Evolutionary conservation across 2,113 vertebrate genomes (phyloP).

Genomic region (Shinisaurus crocodilurus): DNA sequence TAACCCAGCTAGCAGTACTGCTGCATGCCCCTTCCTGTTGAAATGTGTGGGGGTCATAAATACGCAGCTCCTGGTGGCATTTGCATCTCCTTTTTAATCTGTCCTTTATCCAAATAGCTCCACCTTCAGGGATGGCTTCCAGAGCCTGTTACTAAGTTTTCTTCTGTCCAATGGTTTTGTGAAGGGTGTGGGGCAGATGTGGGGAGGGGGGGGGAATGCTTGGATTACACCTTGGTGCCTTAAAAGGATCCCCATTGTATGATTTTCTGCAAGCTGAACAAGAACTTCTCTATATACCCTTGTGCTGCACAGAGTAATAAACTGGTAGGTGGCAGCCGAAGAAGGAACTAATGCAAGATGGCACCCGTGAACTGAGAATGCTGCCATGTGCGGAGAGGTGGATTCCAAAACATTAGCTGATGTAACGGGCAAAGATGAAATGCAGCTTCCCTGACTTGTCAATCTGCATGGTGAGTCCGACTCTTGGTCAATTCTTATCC

Average conservation of each 20-base stretch:
- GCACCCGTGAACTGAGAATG: slow-evolving; percentile 68
- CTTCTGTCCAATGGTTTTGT: slow-evolving; percentile 53
- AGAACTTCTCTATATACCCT: slow-evolving; percentile 79
- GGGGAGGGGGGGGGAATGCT: slow-evolving; percentile 29
- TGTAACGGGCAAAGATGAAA: slow-evolving; percentile 59
- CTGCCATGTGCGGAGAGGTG: slow-evolving; percentile 64
- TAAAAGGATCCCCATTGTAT: slow-evolving; percentile 55
- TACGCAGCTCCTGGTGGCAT: background rate
- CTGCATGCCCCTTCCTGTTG: background rate
- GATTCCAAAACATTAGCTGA: slow-evolving; percentile 62
- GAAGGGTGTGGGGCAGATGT: background rate
- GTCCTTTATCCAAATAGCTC: slow-evolving; percentile 9
- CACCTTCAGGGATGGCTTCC: slow-evolving; percentile 30
- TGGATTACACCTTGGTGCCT: slow-evolving; percentile 54
- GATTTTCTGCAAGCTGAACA: slow-evolving; percentile 73
- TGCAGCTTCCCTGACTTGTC: slow-evolving; percentile 56
- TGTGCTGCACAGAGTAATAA: slow-evolving; percentile 83
- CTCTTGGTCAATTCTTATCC: slow-evolving; percentile 61
- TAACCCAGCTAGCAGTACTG: background rate
- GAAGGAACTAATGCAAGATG: slow-evolving; percentile 68
- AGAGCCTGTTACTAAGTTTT: slow-evolving; percentile 34
- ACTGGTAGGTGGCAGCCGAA: slow-evolving; percentile 80
- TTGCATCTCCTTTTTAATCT: background rate
- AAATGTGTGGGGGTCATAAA: background rate
- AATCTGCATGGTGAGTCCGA: slow-evolving; percentile 70